Evolutionary conservation across 2,113 vertebrate genomes (phyloP), one percentile per base, ranked within the genome.

Genomic region (Gorsachius goisagi): DNA sequence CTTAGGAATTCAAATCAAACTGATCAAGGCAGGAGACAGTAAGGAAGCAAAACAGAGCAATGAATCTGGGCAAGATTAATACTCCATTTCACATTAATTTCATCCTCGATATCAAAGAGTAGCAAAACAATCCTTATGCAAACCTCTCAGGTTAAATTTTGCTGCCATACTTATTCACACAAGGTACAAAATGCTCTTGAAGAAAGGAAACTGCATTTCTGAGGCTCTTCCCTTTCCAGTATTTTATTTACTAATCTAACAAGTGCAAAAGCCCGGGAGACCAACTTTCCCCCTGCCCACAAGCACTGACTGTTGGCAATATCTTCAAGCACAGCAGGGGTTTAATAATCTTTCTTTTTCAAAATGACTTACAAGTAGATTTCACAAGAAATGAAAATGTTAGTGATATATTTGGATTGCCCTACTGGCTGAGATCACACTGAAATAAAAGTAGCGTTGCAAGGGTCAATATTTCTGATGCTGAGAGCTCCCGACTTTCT

Each of bases 341-440:
- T 83, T 97, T 96, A 82, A 97, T 94, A 95, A 92, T 91, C 77
- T 94, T 95, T 59, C 84, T 85, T 92, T 93, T 92, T 79, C 58
- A 1, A 83, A 87, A 95, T 73, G 7, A 89, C 86, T 96, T 97
- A 82, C 69, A 91, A 97, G 84, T 47, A 85, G 81, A 47, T 95
- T 94, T 85, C 62, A 73, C 28, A 68, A 95, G 89, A 53, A 90
- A 91, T 76, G 37, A 88, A 97, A 96, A 97, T 89, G 92, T 91
- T 91, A 89, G 83, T 1, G 39, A 76, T 93, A 94, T 82, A 89
- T 87, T 92, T 96, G 96, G 92, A 89, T 62, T 88, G 89, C 83
- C 73, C 69, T 24, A 39, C 80, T 66, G 77, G 39, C 86, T 92
- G 93, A 90, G 76, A 84, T 53, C 80, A 50, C 2, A 0, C 12